These are phyloP conservation scores for Prolemur simus DNA, from an alignment of 2,113 vertebrate genomes.

Conservation along the genomic window DNA sequence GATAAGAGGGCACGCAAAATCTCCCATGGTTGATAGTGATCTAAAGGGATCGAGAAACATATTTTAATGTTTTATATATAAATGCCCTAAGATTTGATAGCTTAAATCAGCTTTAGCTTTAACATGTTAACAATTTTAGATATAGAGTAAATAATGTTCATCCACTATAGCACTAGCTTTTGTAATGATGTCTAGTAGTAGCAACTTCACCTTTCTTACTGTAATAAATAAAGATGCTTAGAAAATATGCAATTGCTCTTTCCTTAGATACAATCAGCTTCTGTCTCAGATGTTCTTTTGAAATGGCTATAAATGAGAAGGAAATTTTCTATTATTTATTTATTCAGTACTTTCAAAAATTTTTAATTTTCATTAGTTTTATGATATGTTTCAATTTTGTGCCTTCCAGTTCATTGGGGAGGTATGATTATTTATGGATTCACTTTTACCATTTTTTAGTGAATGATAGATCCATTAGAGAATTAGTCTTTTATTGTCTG, in stretches of 20 bases:
- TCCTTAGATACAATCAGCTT: neutral
- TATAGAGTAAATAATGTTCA: neutral
- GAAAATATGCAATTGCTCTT: neutral
- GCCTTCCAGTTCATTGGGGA: neutral
- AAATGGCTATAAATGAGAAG: neutral
- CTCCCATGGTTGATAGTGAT: neutral
- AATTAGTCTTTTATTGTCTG: neutral
- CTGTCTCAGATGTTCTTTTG: neutral
- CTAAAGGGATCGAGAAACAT: neutral
- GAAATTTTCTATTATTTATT: neutral
- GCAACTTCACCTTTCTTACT: neutral
- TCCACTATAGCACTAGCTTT: neutral
- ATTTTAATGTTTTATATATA: neutral
- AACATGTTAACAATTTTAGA: neutral
- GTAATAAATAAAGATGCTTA: neutral
- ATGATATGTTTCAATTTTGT: neutral
- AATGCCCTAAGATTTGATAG: neutral
- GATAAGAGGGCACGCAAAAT: neutral
- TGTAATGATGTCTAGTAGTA: neutral
- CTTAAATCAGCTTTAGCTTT: neutral
- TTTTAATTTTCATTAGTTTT: neutral
- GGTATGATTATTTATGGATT: neutral
- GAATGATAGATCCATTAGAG: neutral
- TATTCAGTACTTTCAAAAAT: neutral
- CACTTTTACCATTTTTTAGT: neutral